These are phyloP conservation scores for Champsocephalus gunnari DNA, from an alignment of 2,797 vertebrate genomes.

Conservation along the genomic window DNA sequence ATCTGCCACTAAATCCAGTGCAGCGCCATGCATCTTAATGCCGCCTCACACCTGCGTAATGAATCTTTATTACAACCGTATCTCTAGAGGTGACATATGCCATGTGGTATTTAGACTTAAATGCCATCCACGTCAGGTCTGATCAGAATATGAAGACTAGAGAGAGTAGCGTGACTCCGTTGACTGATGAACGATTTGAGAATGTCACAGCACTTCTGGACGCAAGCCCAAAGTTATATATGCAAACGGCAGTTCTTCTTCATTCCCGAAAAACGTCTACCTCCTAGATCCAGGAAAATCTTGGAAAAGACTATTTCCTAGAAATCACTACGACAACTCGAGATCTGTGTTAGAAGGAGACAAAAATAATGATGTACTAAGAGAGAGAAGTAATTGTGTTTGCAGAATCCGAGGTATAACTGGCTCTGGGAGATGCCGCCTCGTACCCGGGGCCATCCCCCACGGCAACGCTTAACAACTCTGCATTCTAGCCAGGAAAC, in stretches of 20 bases:
- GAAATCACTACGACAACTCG: conserved; percentile 8
- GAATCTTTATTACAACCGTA: conserved; percentile 71
- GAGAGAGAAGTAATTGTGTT: conserved; percentile 57
- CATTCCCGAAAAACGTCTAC: conserved; percentile 10
- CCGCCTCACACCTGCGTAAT: conserved; percentile 60
- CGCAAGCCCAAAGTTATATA: conserved; percentile 15
- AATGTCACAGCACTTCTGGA: conserved; percentile 70
- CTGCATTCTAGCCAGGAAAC: conserved; percentile 58
- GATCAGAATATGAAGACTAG: conserved; percentile 72
- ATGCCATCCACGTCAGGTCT: conserved; percentile 78
- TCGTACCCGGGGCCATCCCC: conserved; percentile 59
- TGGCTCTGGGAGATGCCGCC: conserved; percentile 55
- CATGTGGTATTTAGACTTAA: conserved; percentile 83
- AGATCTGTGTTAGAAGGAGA: background rate
- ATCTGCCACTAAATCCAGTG: conserved; percentile 63
- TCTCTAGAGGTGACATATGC: conserved; percentile 69
- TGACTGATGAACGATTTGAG: conserved; percentile 67
- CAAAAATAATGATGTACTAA: conserved; percentile 54
- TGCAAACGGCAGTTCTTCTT: conserved; percentile 26
- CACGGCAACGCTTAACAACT: conserved; percentile 63
- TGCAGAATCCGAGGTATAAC: conserved; percentile 56
- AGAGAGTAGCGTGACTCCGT: conserved; percentile 62
- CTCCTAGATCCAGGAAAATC: background rate
- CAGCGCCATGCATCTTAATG: conserved; percentile 61
- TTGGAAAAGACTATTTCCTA: conserved; percentile 19